Percentiles rank a stretch among this genome's conserved stretches.
phyloP scores from a whole-genome alignment of 2,113 vertebrate species.

The Perognathus longimembris region DNA sequence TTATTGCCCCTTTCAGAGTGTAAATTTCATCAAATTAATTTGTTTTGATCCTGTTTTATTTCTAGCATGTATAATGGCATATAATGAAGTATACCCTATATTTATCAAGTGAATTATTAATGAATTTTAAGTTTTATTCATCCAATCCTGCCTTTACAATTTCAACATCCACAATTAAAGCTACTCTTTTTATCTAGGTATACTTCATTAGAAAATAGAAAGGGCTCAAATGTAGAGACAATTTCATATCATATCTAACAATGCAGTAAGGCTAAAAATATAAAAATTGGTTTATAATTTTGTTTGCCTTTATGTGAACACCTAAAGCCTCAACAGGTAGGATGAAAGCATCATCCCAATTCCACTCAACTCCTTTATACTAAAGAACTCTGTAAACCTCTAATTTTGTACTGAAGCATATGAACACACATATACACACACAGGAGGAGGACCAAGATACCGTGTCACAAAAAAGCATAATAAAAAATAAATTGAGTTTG shows the following conservation, averaged over 20 bases:
- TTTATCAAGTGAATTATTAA: background rate
- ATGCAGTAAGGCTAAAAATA: background rate
- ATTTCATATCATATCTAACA: background rate
- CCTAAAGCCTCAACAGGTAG: background rate
- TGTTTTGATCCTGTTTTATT: conserved; percentile 19
- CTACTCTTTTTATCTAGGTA: background rate
- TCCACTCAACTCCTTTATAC: background rate
- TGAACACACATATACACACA: background rate
- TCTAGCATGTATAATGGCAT: background rate
- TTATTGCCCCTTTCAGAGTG: background rate
- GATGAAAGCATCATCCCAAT: background rate
- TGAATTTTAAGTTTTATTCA: background rate
- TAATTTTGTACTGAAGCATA: background rate
- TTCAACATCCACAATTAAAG: background rate
- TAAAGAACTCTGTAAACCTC: background rate
- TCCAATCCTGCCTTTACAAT: background rate
- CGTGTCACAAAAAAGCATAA: background rate
- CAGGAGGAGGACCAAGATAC: background rate
- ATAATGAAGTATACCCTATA: background rate
- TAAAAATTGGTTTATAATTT: background rate
- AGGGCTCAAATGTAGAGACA: background rate
- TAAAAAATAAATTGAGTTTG: too few species aligned
- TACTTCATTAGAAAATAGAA: background rate
- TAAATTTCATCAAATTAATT: background rate
- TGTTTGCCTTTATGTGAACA: background rate